Evolutionary conservation across 2,113 vertebrate genomes (phyloP).

Genomic region (Bagarius yarrelli): DNA sequence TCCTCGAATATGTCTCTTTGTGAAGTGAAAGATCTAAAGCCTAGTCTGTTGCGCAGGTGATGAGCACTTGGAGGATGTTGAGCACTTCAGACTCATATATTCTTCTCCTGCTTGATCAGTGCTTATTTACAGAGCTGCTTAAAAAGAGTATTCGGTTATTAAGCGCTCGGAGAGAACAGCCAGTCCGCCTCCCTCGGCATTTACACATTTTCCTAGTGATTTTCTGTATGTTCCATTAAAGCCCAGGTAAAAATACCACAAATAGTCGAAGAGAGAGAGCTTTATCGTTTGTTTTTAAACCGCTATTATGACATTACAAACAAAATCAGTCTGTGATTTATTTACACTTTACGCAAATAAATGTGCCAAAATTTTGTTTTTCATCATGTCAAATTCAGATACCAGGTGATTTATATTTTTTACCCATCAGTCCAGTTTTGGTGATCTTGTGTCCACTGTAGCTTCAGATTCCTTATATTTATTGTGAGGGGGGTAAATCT

Average conservation of each 20-base stretch:
- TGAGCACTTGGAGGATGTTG: not conserved
- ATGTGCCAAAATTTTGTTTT: too few relatives aligned
- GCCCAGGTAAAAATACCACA: not conserved
- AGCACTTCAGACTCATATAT: not conserved
- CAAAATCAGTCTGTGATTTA: too few relatives aligned
- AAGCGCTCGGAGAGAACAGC: not conserved
- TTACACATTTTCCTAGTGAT: not conserved
- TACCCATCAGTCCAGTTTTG: too few relatives aligned
- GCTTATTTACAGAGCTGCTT: not conserved
- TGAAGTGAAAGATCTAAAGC: not conserved
- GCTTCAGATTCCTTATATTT: not conserved
- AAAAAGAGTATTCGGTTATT: not conserved
- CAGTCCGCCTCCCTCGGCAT: not conserved
- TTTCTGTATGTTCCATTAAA: not conserved
- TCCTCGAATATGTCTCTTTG: not conserved
- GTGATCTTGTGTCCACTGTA: not conserved
- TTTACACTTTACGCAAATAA: too few relatives aligned
- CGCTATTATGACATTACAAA: too few relatives aligned
- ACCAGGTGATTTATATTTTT: not conserved
- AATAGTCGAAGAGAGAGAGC: too few relatives aligned
- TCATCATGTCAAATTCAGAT: too few relatives aligned
- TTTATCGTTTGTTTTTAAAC: too few relatives aligned
- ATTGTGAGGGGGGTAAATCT: not conserved
- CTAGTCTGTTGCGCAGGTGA: not conserved
- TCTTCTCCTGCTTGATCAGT: not conserved